These are phyloP conservation scores for Aphaenogaster floridana DNA, from an alignment of 1,140 invertebrate species.

Conservation along the genomic window DNA sequence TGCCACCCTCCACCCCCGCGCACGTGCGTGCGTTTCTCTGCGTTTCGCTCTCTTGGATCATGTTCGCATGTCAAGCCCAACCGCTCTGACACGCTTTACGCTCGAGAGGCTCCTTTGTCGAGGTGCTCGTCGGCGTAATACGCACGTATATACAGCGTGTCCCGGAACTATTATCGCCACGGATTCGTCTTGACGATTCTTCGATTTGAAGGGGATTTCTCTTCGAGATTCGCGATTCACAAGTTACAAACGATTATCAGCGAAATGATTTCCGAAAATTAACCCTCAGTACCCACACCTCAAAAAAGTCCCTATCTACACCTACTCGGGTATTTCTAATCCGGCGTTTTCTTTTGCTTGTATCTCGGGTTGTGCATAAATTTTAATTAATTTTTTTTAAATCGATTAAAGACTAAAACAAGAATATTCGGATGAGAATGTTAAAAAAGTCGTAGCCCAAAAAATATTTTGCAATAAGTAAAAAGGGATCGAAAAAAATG, in stretches of 20 bases:
- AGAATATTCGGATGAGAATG: too few relatives aligned
- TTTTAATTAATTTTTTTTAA: too few relatives aligned
- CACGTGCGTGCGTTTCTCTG: constrained; percentile 49
- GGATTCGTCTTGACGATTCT: constrained; percentile 44
- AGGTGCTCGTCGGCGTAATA: constrained; percentile 67
- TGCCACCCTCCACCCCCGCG: constrained; percentile 16
- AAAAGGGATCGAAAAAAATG: too few relatives aligned
- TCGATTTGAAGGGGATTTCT: constrained; percentile 8
- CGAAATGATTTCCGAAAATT: neutral
- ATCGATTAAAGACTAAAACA: too few relatives aligned
- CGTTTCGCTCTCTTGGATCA: constrained; percentile 76
- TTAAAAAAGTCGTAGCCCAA: too few relatives aligned
- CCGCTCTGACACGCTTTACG: constrained; percentile 77
- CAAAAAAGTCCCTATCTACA: too few relatives aligned
- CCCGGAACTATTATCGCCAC: constrained; percentile 49
- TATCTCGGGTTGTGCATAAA: too few relatives aligned
- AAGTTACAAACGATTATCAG: neutral
- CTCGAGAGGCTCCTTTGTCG: constrained; percentile 77
- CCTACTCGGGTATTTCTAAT: too few relatives aligned
- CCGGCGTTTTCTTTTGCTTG: too few relatives aligned
- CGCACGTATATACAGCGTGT: constrained; percentile 47
- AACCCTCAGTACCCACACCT: too few relatives aligned
- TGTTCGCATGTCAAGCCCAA: constrained; percentile 77
- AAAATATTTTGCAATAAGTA: too few relatives aligned
- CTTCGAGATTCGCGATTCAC: neutral